Base-by-base conservation (phyloP, 2,888 invertebrate species). In the Tetragnatha montana region DNA sequence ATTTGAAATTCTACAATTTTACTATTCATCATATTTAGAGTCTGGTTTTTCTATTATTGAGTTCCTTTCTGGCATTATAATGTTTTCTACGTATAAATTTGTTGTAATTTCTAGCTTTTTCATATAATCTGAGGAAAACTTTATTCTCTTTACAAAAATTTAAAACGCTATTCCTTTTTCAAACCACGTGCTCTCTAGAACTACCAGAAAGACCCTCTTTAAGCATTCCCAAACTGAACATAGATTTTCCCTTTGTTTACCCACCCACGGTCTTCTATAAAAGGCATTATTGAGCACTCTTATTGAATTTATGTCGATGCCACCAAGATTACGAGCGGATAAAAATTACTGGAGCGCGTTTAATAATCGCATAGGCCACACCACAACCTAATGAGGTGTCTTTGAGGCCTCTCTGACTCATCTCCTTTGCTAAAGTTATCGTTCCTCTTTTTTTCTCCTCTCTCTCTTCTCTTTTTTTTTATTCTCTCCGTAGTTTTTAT, bases 341-440 rank as follows among this genome's bases (percentile, higher is more conserved):
- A 60, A 60, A 60, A 60, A 8, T 60, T 60, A 60, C 60, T 60
- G 14, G 60, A 60, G 60, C 51, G 19, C 49, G 51, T 49, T 69
- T 73, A 50, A 49, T 79, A 86, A 68, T 75, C 69, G 69, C 80
- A n/a, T 8, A 19, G 49, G 80, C 80, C n/a, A 81, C 69, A 69
- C 22, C 68, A 35, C 8, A 47, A 3, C 68, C 70, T 81, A 81
- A 81, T 81, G 80, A 81, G 80, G 69, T 49, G 47, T 47, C 80
- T 35, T 51, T 68, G 80, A 68, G 12, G 69, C 70, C 68, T 81
- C 19, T 69, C 17, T 81, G 80, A 70, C 7, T 81, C 80, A 81
- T 81, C 47, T 79, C 35, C 35, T 73, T 73, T 8, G 49, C 35
- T 22, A 14, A n/a, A 19, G 17, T 50, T 49, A 14, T 49, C 35